phyloP scores from a whole-genome alignment of 2,797 vertebrate genomes.

The Gorsachius magnificus region DNA sequence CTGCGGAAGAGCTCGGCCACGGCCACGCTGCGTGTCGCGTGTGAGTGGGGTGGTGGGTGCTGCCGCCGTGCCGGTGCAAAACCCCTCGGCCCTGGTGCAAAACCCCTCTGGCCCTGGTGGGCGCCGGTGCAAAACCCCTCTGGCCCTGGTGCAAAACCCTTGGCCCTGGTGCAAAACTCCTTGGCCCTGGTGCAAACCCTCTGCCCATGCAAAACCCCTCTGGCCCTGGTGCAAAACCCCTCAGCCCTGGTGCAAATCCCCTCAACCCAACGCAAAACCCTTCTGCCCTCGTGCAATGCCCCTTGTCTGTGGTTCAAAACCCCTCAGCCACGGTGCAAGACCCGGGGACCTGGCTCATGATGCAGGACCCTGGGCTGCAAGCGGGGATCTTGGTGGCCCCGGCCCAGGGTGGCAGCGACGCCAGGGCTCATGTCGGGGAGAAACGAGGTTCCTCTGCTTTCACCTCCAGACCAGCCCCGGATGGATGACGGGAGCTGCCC shows the following conservation, averaged over 20 bases:
- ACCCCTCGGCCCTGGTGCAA: too few relatives aligned
- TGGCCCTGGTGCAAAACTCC: not conserved
- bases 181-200: too few relatives aligned
- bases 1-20: not conserved
- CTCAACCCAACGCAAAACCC: not conserved
- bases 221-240: too few relatives aligned
- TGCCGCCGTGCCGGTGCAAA: not conserved
- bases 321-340: not conserved
- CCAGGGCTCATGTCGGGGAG: not conserved
- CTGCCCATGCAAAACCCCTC: not conserved
- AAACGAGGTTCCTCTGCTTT: not conserved
- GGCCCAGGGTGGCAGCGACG: too few relatives aligned
- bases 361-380: not conserved
- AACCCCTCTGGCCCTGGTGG: not conserved
- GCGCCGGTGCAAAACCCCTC: too few relatives aligned
- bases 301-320: too few relatives aligned
- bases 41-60: not conserved
- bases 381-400: not conserved
- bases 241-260: too few relatives aligned
- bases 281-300: too few relatives aligned
- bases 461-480: not conserved
- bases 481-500: not conserved
- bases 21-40: not conserved
- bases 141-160: too few relatives aligned
- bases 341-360: not conserved